Conservation (phyloP, 2,797 vertebrate genomes). For the Melanotaenia maccullochi region DNA sequence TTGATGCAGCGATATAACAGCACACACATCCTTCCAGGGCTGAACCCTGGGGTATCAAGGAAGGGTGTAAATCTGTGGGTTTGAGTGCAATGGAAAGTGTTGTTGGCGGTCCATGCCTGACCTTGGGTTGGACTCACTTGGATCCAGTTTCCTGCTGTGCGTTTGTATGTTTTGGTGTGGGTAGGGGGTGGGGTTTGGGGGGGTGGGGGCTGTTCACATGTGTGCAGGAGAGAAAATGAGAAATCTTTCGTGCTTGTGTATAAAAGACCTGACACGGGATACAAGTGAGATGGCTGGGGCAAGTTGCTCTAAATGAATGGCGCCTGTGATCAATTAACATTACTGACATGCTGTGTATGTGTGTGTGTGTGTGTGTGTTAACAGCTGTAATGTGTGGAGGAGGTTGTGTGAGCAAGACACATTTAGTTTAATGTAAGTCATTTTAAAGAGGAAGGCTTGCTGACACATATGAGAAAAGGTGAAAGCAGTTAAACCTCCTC, state of each 20-base stretch:
- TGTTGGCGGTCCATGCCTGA: constrained; percentile 36
- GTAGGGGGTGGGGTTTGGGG: too few relatives aligned
- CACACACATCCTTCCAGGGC: constrained; percentile 21
- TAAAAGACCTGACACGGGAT: constrained; percentile 49
- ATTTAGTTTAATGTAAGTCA: constrained; percentile 45
- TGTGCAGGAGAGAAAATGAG: constrained; percentile 4
- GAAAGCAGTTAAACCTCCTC: constrained; percentile 52
- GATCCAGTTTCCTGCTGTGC: constrained; percentile 49
- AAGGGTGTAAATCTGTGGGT: constrained; percentile 2
- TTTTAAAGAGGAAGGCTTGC: constrained; percentile 46
- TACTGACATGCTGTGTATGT: constrained; percentile 28
- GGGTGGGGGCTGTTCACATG: neutral
- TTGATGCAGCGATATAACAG: constrained; percentile 15
- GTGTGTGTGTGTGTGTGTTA: too few relatives aligned
- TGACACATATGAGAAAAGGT: constrained; percentile 61
- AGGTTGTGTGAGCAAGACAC: constrained; percentile 44
- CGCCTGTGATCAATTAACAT: constrained; percentile 68
- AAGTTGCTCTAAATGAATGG: constrained; percentile 33
- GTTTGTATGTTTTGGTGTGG: constrained; percentile 30
- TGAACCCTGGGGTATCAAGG: constrained; percentile 19
- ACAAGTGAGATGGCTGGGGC: constrained; percentile 41
- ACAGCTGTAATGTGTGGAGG: constrained; percentile 31
- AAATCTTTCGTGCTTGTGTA: constrained; percentile 2
- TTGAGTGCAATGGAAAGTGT: constrained; percentile 22
- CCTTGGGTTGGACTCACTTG: constrained; percentile 36